A percentile compares a stretch with the other conserved stretches of the same genome.
Conservation (phyloP, 1,140 invertebrate species). For the Diuraphis noxia region DNA sequence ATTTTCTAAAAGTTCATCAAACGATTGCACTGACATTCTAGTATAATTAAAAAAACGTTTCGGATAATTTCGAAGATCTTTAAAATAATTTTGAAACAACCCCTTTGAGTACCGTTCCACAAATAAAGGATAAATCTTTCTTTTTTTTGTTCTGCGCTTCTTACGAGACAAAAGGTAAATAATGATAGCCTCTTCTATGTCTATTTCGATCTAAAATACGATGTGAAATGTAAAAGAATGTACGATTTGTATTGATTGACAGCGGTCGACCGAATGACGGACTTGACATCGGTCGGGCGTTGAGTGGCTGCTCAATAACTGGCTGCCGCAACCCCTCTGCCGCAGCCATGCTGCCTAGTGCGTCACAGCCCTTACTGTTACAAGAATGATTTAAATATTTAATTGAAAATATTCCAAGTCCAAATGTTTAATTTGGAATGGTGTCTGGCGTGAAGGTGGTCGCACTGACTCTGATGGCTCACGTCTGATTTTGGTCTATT, state of each 20-base stretch:
- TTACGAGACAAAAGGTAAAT: slow-evolving; percentile 19
- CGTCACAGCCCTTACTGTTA: not conserved
- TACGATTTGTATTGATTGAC: slow-evolving; percentile 36
- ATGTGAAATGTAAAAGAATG: not conserved
- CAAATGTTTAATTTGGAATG: no score
- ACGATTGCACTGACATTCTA: not conserved
- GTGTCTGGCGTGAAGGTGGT: no score
- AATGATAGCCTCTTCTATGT: not conserved
- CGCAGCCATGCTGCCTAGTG: not conserved
- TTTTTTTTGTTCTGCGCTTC: slow-evolving; percentile 17
- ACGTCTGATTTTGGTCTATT: no score
- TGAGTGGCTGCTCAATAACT: slow-evolving; percentile 16
- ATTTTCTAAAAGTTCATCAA: slow-evolving; percentile 4
- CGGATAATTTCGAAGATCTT: not conserved
- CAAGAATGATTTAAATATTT: no score
- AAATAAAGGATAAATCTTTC: not conserved
- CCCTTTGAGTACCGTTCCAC: not conserved
- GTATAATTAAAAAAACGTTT: not conserved
- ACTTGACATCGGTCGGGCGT: slow-evolving; percentile 14
- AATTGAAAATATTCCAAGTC: no score
- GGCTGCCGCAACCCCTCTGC: not conserved
- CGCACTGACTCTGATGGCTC: no score
- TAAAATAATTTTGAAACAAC: slow-evolving; percentile 12
- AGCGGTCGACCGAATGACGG: slow-evolving; percentile 11
- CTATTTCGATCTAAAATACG: not conserved